Evolutionary conservation across 2,113 vertebrate species (phyloP).

Genomic region (Ptilonorhynchus violaceus): DNA sequence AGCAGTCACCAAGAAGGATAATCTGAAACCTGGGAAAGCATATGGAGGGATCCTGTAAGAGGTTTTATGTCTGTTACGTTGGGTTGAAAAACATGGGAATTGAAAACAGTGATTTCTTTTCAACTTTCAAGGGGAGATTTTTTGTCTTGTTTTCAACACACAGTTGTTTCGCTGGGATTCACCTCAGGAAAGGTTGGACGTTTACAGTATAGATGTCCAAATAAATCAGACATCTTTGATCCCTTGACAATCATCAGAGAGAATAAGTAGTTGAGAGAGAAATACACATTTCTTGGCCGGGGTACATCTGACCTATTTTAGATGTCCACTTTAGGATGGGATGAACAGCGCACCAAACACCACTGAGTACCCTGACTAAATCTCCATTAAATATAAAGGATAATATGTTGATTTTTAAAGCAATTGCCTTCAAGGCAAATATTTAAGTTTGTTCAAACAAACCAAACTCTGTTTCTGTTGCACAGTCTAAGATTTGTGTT

Average conservation of each 20-base stretch:
- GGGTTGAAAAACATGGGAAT: not conserved
- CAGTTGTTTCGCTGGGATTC: not conserved
- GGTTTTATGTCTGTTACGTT: not conserved
- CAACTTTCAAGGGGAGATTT: accelerated
- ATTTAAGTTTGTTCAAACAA: not conserved
- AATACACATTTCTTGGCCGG: not conserved
- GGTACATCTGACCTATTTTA: not conserved
- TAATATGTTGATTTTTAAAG: not conserved
- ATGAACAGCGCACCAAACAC: not conserved
- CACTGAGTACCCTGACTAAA: not conserved
- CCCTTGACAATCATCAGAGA: not conserved
- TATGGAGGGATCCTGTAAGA: not conserved
- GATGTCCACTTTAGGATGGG: not conserved
- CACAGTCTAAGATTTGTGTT: not conserved
- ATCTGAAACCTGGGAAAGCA: not conserved
- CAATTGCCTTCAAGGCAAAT: not conserved
- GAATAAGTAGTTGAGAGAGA: not conserved
- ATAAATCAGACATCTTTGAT: not conserved
- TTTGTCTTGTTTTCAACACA: not conserved
- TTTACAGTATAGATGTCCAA: not conserved
- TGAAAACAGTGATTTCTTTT: not conserved
- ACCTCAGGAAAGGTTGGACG: not conserved
- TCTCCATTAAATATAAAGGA: not conserved
- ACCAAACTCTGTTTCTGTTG: not conserved
- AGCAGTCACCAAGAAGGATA: not conserved